These are phyloP conservation scores for Nebria salina DNA, from an alignment of 2,888 invertebrate species.

Conservation along the genomic window DNA sequence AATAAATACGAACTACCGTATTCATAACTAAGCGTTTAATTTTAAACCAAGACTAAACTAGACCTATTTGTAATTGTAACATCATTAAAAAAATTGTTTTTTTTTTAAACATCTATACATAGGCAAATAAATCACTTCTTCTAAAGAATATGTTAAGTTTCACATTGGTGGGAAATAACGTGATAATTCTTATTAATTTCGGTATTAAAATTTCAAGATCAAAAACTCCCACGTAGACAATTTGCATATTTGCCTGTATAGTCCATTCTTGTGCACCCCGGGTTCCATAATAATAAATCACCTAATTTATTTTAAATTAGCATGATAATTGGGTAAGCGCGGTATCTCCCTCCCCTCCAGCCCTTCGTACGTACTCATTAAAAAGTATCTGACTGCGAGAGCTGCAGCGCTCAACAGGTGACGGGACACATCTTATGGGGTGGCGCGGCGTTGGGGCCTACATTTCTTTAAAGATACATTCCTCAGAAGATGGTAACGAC, in stretches of 20 bases:
- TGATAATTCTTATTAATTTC: no score
- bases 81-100: no score
- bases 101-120: no score
- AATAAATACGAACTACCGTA: no score
- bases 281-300: conserved; percentile 43
- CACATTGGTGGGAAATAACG: not conserved
- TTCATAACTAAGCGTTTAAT: no score
- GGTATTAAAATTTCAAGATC: not conserved
- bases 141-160: not conserved
- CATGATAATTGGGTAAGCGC: conserved; percentile 49
- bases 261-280: not conserved
- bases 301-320: conserved; percentile 50
- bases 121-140: not conserved
- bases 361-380: conserved; percentile 11
- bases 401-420: conserved; percentile 26
- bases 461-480: not conserved
- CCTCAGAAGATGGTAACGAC: not conserved
- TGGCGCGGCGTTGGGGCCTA: not conserved
- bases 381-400: conserved; percentile 22
- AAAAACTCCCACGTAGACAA: not conserved
- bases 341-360: conserved; percentile 26
- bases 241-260: not conserved
- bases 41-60: no score
- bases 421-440: not conserved
- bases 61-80: no score